phyloP scores from a whole-genome alignment of 2,888 invertebrate genomes.

The Tanypteryx hageni region DNA sequence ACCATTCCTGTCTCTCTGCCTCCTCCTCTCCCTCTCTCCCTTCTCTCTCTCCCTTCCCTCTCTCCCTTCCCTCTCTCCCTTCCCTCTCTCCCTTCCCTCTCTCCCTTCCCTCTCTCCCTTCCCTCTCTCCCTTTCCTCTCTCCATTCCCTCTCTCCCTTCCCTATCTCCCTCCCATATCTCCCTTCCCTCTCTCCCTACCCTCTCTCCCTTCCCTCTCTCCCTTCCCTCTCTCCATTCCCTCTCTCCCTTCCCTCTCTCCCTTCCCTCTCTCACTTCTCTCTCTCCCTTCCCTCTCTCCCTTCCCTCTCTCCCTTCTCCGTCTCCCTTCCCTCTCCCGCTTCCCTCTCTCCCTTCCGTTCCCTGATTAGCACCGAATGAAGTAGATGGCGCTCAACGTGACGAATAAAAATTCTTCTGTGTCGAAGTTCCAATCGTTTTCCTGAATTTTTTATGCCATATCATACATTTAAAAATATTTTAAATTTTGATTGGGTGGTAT shows the following conservation, averaged over 20 bases:
- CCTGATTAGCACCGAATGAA: too few relatives aligned
- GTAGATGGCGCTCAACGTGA: too few relatives aligned
- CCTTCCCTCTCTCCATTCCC: not conserved
- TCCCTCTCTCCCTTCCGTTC: too few relatives aligned
- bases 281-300: not conserved
- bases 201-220: not conserved
- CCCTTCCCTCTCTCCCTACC: not conserved
- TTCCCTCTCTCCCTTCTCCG: too few relatives aligned
- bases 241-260: not conserved
- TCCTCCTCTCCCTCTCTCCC: too few relatives aligned
- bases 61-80: not conserved
- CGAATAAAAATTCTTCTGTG: too few relatives aligned
- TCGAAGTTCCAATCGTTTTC: too few relatives aligned
- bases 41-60: not conserved
- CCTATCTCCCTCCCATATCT: conserved; percentile 1
- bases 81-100: not conserved
- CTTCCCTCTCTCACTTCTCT: not conserved
- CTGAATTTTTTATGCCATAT: too few relatives aligned
- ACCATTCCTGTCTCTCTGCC: not conserved
- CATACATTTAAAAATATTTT: too few relatives aligned
- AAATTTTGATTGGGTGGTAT: too few relatives aligned
- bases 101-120: not conserved
- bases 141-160: not conserved
- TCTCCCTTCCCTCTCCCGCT: too few relatives aligned
- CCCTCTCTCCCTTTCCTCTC: not conserved